phyloP scores from a whole-genome alignment of 2,888 invertebrate genomes.

The Polyommatus iphigenia region DNA sequence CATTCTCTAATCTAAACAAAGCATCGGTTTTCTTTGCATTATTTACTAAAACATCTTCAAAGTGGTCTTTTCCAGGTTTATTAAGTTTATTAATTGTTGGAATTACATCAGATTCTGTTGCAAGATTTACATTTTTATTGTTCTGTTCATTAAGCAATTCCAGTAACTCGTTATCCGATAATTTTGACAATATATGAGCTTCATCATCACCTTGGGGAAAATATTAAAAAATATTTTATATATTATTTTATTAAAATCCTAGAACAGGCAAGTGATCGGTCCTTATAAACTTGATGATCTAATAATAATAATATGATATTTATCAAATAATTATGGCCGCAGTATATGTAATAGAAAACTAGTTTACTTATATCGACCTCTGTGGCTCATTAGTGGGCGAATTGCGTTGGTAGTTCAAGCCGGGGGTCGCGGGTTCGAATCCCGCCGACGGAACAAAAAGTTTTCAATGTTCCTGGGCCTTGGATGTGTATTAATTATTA shows the following conservation, averaged over 20 bases:
- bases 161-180: slow-evolving; percentile 63
- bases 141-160: slow-evolving; percentile 61
- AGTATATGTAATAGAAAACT: too few relatives aligned
- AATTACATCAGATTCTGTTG: slow-evolving; percentile 52
- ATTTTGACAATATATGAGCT: slow-evolving; percentile 63
- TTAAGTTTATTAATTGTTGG: slow-evolving; percentile 26
- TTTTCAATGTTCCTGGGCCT: too few relatives aligned
- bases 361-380: too few relatives aligned
- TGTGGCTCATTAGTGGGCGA: too few relatives aligned
- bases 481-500: too few relatives aligned
- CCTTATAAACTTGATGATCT: too few relatives aligned
- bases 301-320: too few relatives aligned
- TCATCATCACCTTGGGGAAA: slow-evolving; percentile 55
- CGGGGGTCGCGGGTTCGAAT: too few relatives aligned
- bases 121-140: slow-evolving; percentile 55
- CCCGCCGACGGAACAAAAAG: too few relatives aligned
- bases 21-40: slow-evolving; percentile 43
- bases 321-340: too few relatives aligned
- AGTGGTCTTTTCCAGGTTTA: slow-evolving; percentile 15
- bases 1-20: slow-evolving; percentile 60
- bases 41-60: slow-evolving; percentile 34
- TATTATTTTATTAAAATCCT: neutral
- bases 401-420: too few relatives aligned
- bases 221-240: slow-evolving; percentile 35
- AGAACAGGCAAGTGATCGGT: too few relatives aligned